Conservation (phyloP, 2,888 invertebrate species). For the Uloborus plumipes region DNA sequence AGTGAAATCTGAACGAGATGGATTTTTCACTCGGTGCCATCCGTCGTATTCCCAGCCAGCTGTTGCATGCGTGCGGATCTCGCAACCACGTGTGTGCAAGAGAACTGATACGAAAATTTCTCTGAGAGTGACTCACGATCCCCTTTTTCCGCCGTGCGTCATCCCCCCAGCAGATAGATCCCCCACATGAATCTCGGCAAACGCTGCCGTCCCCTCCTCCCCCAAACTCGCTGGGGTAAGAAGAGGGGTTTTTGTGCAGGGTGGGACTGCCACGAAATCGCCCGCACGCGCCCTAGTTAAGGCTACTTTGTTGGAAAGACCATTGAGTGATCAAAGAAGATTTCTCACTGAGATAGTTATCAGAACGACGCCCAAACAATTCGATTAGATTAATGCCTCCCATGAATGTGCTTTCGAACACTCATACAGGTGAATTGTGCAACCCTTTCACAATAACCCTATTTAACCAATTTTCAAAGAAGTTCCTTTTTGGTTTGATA, state of each 20-base stretch:
- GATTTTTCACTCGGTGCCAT: background rate
- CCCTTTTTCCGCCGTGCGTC: constrained; percentile 32
- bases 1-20: constrained; percentile 1
- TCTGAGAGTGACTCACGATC: constrained; percentile 26
- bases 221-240: constrained; percentile 22
- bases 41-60: constrained; percentile 32
- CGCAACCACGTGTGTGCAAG: constrained; percentile 14
- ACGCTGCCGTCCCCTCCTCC: constrained; percentile 16
- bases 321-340: no score
- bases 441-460: no score
- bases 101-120: constrained; percentile 36
- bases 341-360: no score
- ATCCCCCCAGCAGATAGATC: constrained; percentile 9
- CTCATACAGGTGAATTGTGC: no score
- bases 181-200: background rate
- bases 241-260: background rate
- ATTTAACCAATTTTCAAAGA: no score
- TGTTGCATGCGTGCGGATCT: constrained; percentile 48
- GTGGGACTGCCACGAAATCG: constrained; percentile 36
- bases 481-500: no score
- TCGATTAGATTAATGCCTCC: no score
- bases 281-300: constrained; percentile 33
- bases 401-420: no score
- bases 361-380: no score
- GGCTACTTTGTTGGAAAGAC: background rate